These are phyloP conservation scores for Procambarus virginalis DNA, from an alignment of 1,140 invertebrate genomes.

Conservation along the genomic window DNA sequence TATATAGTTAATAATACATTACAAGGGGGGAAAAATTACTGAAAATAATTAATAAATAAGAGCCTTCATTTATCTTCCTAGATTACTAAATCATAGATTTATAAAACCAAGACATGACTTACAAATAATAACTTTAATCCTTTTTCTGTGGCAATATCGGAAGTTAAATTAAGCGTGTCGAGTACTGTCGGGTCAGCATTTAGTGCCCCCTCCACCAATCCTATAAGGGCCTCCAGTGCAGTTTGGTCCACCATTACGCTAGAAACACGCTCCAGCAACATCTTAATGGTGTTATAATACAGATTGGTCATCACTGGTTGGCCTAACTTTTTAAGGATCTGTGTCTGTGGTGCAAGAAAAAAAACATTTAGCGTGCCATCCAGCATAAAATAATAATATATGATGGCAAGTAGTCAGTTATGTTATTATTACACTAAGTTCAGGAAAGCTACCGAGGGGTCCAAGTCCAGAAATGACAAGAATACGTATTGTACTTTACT, in stretches of 20 bases:
- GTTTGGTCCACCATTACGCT: conserved; percentile 96
- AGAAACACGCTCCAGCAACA: conserved; percentile 92
- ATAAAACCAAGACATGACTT: conserved; percentile 34
- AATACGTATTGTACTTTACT: too few species aligned
- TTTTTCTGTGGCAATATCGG: conserved; percentile 86
- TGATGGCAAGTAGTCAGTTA: too few species aligned
- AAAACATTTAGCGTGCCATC: too few species aligned
- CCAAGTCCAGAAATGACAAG: too few species aligned
- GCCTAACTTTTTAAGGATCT: conserved; percentile 93
- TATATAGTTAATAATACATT: too few species aligned
- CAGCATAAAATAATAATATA: too few species aligned
- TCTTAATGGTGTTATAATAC: conserved; percentile 96
- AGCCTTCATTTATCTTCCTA: too few species aligned
- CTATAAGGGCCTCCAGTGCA: conserved; percentile 79
- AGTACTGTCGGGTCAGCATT: conserved; percentile 75
- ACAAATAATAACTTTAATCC: conserved; percentile 85
- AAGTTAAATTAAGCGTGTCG: conserved; percentile 85
- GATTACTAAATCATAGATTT: too few species aligned
- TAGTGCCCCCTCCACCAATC: conserved; percentile 73
- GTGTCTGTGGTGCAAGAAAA: conserved; percentile 69
- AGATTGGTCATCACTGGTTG: conserved; percentile 94
- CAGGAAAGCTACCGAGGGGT: too few species aligned
- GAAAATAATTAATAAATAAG: too few species aligned
- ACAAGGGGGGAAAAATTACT: too few species aligned
- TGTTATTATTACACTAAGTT: too few species aligned